phyloP scores from a whole-genome alignment of 1,140 invertebrate genomes.

The Procambarus virginalis region DNA sequence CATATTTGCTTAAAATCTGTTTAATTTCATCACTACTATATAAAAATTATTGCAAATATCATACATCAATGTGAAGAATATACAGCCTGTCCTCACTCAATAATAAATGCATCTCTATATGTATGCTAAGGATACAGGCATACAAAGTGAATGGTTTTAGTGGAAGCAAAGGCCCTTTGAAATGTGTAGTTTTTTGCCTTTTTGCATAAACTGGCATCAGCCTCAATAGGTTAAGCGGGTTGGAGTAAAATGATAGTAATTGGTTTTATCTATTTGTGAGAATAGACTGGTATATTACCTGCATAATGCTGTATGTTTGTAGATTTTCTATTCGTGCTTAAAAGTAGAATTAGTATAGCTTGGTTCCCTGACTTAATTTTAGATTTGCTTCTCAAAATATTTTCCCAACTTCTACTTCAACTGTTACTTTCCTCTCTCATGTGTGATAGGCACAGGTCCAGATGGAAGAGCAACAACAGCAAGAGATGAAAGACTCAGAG shows the following conservation, averaged over 20 bases:
- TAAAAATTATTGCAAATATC: too few species aligned
- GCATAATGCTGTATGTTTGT: neutral
- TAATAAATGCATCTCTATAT: too few species aligned
- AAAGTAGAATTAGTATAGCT: neutral
- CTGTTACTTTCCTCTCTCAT: constrained; percentile 40
- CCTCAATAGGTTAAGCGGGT: too few species aligned
- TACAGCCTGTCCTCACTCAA: too few species aligned
- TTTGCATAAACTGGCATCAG: too few species aligned
- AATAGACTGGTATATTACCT: neutral
- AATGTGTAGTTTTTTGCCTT: too few species aligned
- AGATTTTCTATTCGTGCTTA: neutral
- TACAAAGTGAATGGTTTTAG: too few species aligned
- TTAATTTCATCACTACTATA: neutral
- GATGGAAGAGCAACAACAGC: constrained; percentile 31
- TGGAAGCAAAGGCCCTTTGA: too few species aligned
- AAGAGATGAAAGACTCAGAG: constrained; percentile 25
- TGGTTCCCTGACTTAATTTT: neutral
- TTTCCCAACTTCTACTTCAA: constrained; percentile 31
- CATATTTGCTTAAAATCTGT: neutral
- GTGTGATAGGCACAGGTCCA: constrained; percentile 50
- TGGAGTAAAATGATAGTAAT: too few species aligned
- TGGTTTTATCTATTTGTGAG: too few species aligned
- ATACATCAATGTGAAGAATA: too few species aligned
- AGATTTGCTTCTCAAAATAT: neutral
- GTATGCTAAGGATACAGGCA: too few species aligned